These are phyloP conservation scores for Noctua comes DNA, from an alignment of 2,888 invertebrate species.

Conservation along the genomic window DNA sequence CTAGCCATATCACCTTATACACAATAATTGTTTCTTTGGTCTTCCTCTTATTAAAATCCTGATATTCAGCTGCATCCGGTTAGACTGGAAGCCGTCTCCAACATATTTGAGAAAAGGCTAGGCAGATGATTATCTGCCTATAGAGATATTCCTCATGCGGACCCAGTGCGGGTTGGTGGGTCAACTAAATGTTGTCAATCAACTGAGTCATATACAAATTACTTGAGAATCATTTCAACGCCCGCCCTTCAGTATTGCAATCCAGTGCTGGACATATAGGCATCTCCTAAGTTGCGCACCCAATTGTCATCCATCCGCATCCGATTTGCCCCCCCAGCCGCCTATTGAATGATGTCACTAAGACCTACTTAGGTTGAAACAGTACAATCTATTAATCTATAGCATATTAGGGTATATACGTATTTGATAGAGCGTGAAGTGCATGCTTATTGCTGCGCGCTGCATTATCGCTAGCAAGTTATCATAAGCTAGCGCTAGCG, in stretches of 20 bases:
- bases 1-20: too few relatives aligned
- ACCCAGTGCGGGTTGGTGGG: neutral
- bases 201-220: neutral
- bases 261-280: neutral
- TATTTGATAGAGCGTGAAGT: constrained; percentile 37
- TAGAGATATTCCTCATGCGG: too few relatives aligned
- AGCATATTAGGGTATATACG: neutral
- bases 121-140: too few relatives aligned
- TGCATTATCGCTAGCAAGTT: constrained; percentile 54
- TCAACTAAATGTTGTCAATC: neutral
- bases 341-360: constrained; percentile 19
- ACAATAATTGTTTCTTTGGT: too few relatives aligned
- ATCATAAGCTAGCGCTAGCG: constrained; percentile 23
- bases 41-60: too few relatives aligned
- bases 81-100: too few relatives aligned
- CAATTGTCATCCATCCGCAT: too few relatives aligned
- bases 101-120: too few relatives aligned
- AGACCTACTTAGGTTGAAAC: constrained; percentile 3
- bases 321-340: neutral
- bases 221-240: neutral
- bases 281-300: neutral
- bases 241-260: too few relatives aligned
- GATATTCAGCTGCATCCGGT: too few relatives aligned
- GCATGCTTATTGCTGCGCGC: constrained; percentile 13
- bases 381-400: constrained; percentile 14